phyloP scores from a whole-genome alignment of 2,888 invertebrate species.

The Deroplatys truncata region DNA sequence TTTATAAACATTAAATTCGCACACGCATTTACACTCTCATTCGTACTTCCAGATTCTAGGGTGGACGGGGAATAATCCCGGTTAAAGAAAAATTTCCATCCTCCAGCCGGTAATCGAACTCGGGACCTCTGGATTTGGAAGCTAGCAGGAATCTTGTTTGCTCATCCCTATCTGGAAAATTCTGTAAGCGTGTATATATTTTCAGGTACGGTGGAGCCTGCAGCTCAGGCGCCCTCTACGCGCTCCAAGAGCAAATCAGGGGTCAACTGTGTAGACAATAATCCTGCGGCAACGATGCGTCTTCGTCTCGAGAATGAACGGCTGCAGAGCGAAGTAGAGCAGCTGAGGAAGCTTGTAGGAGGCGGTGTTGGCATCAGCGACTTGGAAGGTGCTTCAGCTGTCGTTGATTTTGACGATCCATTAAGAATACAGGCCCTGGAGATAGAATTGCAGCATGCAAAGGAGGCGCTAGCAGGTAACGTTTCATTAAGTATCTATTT shows the following conservation, averaged over 20 bases:
- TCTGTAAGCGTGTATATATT: not conserved
- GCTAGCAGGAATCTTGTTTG: no score
- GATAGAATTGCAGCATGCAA: slow-evolving; percentile 70
- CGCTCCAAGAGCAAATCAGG: slow-evolving; percentile 17
- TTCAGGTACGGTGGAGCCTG: not conserved
- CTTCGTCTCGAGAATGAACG: slow-evolving; percentile 74
- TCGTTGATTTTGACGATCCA: slow-evolving; percentile 45
- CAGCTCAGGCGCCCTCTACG: not conserved
- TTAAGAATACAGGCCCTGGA: slow-evolving; percentile 58
- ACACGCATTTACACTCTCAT: no score
- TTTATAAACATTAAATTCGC: no score
- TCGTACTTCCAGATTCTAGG: no score
- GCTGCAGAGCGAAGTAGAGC: slow-evolving; percentile 65
- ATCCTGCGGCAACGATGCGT: slow-evolving; percentile 42
- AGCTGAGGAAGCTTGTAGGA: slow-evolving; percentile 62
- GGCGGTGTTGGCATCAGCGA: slow-evolving; percentile 58
- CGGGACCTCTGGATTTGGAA: no score
- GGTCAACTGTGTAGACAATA: slow-evolving; percentile 15
- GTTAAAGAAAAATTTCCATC: no score
- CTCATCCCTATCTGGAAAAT: no score
- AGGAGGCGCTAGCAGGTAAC: slow-evolving; percentile 65
- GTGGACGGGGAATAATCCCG: no score
- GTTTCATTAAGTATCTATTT: no score
- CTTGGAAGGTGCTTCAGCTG: slow-evolving; percentile 42
- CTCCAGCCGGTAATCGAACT: no score